Evolutionary conservation across 2,888 invertebrate genomes (phyloP), one percentile per base, ranked within the genome.

Genomic region (Encarsia formosa): DNA sequence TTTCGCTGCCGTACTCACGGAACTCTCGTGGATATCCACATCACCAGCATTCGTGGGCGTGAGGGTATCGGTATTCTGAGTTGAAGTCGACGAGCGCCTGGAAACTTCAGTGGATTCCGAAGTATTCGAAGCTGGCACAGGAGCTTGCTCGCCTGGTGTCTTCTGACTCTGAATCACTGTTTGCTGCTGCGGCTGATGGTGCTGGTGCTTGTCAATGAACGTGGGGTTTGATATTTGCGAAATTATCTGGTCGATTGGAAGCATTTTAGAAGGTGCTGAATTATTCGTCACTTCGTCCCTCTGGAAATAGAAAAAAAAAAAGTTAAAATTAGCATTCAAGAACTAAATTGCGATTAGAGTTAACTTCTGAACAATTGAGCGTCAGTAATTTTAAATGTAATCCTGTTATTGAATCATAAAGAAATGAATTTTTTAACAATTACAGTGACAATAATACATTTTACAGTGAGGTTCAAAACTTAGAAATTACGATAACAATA

Each of bases 241-340:
- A 56, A 73, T 68, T 56, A 73, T 73, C 55, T 73, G 74, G 26
- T 74, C 74, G 32, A 74, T 73, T 16, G 71, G 72, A 52, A 74
- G 59, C 37, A 73, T 58, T 56, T 73, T 73, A 16, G 72, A 70
- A n/a, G 73, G 69, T 5, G 70, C 68, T 13, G 69, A 70, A 3
- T 69, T 65, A 41, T 73, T 73, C 3, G 72, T 73, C 38, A 74
- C 73, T 66, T 75, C 75, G 63, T 75, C 75, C 67, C 74, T 74
- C 75, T 75, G 70, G 26, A 75, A 74, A 58, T 43, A 38, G 47
- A 57, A 55, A 49, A 48, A 43, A 50, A 19, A 34, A 16, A 40
- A n/a, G n/a, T n/a, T n/a, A n/a, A n/a, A n/a, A n/a, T n/a, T n/a
- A n/a, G n/a, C n/a, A n/a, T n/a, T n/a, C n/a, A n/a, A n/a, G n/a